Evolutionary conservation across 1,140 invertebrate species (phyloP).

Genomic region (Limonius californicus): DNA sequence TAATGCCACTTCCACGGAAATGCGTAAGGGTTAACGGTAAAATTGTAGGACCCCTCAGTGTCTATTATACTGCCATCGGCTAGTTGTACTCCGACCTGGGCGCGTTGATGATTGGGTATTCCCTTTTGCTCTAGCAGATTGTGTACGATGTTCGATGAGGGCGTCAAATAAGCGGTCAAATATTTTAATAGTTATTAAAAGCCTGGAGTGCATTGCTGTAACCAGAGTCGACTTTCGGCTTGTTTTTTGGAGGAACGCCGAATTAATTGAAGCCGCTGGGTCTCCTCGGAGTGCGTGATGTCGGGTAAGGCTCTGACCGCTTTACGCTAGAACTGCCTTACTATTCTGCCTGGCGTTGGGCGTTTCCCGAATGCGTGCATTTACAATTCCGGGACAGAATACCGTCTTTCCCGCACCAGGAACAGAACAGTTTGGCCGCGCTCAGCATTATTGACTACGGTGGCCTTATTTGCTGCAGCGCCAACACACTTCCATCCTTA

Average conservation of each 20-base stretch:
- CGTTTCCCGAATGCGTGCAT: not conserved
- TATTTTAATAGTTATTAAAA: too few species aligned
- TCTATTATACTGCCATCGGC: not conserved
- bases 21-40: not conserved
- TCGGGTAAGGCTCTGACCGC: not conserved
- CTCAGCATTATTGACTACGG: too few species aligned
- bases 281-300: not conserved
- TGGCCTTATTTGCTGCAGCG: too few species aligned
- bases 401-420: not conserved
- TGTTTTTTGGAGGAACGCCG: too few species aligned
- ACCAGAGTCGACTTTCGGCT: too few species aligned
- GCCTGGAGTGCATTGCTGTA: not conserved
- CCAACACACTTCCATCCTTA: too few species aligned
- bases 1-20: not conserved
- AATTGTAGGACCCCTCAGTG: not conserved
- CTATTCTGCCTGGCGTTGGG: not conserved
- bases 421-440: not conserved
- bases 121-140: too few species aligned
- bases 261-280: too few species aligned
- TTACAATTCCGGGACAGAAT: not conserved
- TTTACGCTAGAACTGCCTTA: not conserved
- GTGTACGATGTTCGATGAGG: too few species aligned
- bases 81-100: too few species aligned
- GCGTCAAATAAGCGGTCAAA: too few species aligned
- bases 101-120: too few species aligned